Base-by-base conservation (phyloP, 2,797 vertebrate genomes). In the Delichon dasypus region DNA sequence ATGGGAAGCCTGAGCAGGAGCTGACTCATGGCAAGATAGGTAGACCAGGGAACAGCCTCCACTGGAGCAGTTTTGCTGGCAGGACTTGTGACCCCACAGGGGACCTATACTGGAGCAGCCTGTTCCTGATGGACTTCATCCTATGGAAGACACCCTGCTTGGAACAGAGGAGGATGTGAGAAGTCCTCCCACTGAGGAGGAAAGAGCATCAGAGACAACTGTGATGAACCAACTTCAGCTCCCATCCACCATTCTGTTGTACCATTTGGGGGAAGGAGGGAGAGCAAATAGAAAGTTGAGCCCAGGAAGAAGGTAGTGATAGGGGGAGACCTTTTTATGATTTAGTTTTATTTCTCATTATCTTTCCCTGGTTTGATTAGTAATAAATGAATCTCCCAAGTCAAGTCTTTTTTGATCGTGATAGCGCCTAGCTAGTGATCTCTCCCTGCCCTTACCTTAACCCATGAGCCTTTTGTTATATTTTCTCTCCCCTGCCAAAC, bases 241-340 rank as follows among this genome's bases (percentile, higher is more conserved):
- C 7, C 13, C n/a, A 29, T n/a, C 21, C 13, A 23, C 38, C 54
- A 65, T 22, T 51, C 19, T 5, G 3, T n/a, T 38, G 23, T 30
- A n/a, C n/a, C 1, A 0, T 16, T 25, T 27, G 11, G 17, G n/a
- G n/a, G 20, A 27, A 73, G 20, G 5, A 47, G 14, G 40, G 5
- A 73, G 25, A 60, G 11, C 7, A 51, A 60, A 66, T 13, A 25
- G 9, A 47, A 58, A 60, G 10, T 3, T 30, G 40, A 74, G 17
- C 12, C 40, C 13, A 40, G 20, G n/a, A 60, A 40, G 11, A 66
- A 47, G 11, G 9, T 25, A 20, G 23, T 5, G 21, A 7, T 14
- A 10, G 6, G 16, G 7, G 5, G n/a, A 40, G 45, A 14, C 16
- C 4, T 26, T 40, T 30, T 53, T 19, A 40, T 30, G 12, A 47